Percentiles rank a stretch among this genome's conserved stretches.
Conservation (phyloP, 1,140 invertebrate species). For the Neodiprion virginianus region DNA sequence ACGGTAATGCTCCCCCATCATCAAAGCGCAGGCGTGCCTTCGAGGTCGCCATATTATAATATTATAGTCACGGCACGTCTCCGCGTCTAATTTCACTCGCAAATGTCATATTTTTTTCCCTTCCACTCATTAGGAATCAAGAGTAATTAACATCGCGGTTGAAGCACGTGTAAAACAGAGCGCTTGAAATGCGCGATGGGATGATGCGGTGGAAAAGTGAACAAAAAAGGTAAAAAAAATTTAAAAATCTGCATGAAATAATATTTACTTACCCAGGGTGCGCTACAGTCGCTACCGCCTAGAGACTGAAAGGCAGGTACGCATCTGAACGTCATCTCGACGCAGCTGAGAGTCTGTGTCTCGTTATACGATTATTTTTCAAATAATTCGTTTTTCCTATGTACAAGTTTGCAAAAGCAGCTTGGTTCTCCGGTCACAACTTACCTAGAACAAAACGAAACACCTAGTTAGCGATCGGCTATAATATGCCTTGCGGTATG, state of each 20-base stretch:
- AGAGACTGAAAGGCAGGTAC: slow-evolving; percentile 71
- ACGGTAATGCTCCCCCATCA: slow-evolving; percentile 21
- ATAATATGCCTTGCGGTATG: too few relatives aligned
- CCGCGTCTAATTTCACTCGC: too few relatives aligned
- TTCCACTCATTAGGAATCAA: too few relatives aligned
- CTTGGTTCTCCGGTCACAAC: slow-evolving; percentile 55
- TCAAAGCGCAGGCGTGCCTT: slow-evolving; percentile 33
- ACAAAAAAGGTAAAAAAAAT: background rate
- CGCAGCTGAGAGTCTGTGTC: slow-evolving; percentile 8
- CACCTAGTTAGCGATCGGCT: slow-evolving; percentile 56
- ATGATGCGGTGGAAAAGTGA: background rate
- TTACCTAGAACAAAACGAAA: slow-evolving; percentile 63
- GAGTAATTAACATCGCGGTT: too few relatives aligned
- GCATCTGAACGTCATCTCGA: slow-evolving; percentile 68
- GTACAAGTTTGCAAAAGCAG: slow-evolving; percentile 34
- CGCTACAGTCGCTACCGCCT: slow-evolving; percentile 67
- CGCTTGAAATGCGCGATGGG: background rate
- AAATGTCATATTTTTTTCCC: too few relatives aligned
- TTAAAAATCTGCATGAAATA: slow-evolving; percentile 7
- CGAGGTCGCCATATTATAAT: background rate
- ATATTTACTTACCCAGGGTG: slow-evolving; percentile 68
- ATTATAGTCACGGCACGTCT: too few relatives aligned
- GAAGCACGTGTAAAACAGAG: background rate
- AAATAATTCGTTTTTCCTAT: background rate
- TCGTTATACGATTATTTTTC: slow-evolving; percentile 19